Base-by-base conservation (phyloP, 2,888 invertebrate genomes). In the Ormyrus labotus region DNA sequence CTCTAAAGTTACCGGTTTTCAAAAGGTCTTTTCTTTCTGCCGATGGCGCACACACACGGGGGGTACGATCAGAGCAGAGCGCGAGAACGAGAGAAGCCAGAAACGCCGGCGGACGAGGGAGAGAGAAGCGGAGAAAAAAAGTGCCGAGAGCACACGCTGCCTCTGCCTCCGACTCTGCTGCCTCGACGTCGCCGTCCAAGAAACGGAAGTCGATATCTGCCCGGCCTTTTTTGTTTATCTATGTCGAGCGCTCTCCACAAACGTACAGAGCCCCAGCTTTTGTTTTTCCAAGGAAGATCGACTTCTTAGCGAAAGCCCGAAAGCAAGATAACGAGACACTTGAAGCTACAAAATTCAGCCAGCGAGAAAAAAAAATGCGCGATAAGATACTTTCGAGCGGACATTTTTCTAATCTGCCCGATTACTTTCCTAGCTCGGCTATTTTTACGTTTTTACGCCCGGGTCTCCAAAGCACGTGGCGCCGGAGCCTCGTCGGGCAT, bases 1-100 rank as follows among this genome's bases (percentile, higher is more conserved):
- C 68, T 79, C 79, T 77, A 75, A 83, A 81, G 82, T 83, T 83
- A 83, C 82, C 81, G 82, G 82, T 83, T 83, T 83, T 82, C 75
- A 81, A 76, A 81, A 77, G 81, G 69, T 69, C 80, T 80, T 80
- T 76, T 80, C 82, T 78, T 72, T 79, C 68, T 74, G 53, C 69
- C 71, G 75, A 78, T 53, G 69, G 68, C 60, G 70, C 70, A 63
- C 68, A 67, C 70, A 63, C 63, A 69, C 72, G 19, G 75, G 80
- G 65, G 75, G 77, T 69, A 72, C 53, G 34, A 34, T 34, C 34
- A 34, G 34, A 34, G 51, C 50, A 50, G 11, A 51, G 34, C 47
- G n/a, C 0, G 57, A 64, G 78, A 70, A 57, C 60, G 48, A 77
- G 69, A 63, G 61, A 69, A 51, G 45, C 60, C 19, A 13, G 60